Percentiles rank a stretch among this genome's conserved stretches.
These are phyloP conservation scores for Echeneis naucrates DNA, from an alignment of 2,797 vertebrate species.

Conservation along the genomic window DNA sequence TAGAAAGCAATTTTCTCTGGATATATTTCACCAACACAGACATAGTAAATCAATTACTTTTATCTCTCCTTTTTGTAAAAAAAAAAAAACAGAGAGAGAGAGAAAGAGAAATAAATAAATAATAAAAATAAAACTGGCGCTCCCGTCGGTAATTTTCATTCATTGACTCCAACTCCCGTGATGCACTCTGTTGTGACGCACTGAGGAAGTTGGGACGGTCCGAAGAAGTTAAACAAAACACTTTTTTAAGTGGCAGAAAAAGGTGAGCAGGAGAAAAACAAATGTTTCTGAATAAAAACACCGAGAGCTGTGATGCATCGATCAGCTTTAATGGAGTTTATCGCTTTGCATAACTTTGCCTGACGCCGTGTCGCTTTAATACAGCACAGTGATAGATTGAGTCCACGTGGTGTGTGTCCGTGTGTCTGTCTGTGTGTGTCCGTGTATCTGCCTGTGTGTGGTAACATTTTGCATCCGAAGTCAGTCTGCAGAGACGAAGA, in stretches of 20 bases:
- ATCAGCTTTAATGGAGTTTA: neutral
- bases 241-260: neutral
- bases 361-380: neutral
- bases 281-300: too few relatives aligned
- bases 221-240: neutral
- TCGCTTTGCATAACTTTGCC: neutral
- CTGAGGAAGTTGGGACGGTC: slow-evolving; percentile 50
- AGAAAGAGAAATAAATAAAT: too few relatives aligned
- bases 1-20: too few relatives aligned
- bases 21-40: neutral
- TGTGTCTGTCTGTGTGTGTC: neutral
- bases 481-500: slow-evolving; percentile 36
- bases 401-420: slow-evolving; percentile 64
- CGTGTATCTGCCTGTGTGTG: neutral
- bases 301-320: too few relatives aligned
- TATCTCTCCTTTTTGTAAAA: neutral
- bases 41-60: neutral
- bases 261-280: slow-evolving; percentile 10
- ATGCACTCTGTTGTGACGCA: slow-evolving; percentile 39
- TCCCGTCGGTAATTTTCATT: too few relatives aligned
- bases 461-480: neutral
- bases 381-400: neutral
- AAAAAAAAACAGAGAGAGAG: too few relatives aligned
- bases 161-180: slow-evolving; percentile 75
- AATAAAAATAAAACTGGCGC: too few relatives aligned